Evolutionary conservation across 2,113 vertebrate species (phyloP).

Genomic region (Nycticebus coucang): DNA sequence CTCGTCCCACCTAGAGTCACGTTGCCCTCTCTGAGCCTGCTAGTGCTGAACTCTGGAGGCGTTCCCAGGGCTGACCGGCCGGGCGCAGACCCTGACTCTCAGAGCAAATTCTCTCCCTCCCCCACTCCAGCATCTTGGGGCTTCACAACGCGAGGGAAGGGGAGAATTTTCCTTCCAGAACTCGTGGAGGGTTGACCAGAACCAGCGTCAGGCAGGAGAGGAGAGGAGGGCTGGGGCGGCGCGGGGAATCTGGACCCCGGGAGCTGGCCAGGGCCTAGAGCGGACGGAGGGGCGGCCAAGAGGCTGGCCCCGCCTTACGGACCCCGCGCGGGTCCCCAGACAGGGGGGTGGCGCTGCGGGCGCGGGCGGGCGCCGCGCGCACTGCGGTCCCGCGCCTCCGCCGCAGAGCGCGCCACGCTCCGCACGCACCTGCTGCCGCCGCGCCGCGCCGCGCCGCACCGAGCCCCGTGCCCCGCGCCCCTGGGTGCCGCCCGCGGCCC

Average conservation of each 20-base stretch:
- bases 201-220: neutral
- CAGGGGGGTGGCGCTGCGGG: constrained; percentile 77
- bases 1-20: neutral
- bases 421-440: constrained; percentile 80
- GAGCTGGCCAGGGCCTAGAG: constrained; percentile 20
- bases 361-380: constrained; percentile 77
- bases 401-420: constrained; percentile 78
- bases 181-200: neutral
- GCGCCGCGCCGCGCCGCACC: constrained; percentile 55
- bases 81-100: neutral
- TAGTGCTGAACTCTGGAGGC: neutral
- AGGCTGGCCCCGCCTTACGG: constrained; percentile 72
- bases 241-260: neutral
- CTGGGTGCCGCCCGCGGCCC: constrained; percentile 44
- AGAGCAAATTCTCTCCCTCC: neutral
- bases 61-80: neutral
- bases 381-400: constrained; percentile 80
- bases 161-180: neutral
- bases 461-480: constrained; percentile 7
- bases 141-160: neutral
- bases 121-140: neutral
- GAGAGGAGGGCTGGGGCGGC: neutral
- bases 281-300: constrained; percentile 59
- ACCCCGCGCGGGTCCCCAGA: constrained; percentile 76
- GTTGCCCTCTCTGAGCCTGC: neutral